Evolutionary conservation across 2,797 vertebrate genomes (phyloP).

Genomic region (Oceanodroma leucorhoa): DNA sequence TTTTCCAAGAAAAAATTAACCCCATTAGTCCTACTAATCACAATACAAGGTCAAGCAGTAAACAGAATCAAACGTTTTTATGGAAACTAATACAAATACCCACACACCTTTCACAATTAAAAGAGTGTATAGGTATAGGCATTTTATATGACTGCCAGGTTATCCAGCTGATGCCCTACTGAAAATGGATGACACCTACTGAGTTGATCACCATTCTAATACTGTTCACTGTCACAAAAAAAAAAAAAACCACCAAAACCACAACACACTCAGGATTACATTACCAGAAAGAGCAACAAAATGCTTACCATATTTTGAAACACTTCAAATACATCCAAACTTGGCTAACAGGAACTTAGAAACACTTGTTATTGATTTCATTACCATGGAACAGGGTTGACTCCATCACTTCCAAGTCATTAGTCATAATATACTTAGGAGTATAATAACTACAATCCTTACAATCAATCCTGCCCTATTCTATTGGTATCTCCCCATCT

Average conservation of each 20-base stretch:
- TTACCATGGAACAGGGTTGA: background rate
- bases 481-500: background rate
- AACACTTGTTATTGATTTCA: background rate
- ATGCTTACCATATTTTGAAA: background rate
- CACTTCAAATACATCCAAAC: background rate
- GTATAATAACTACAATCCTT: fast-evolving
- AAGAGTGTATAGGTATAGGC: background rate
- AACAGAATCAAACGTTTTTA: background rate
- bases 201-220: background rate
- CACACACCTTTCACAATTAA: background rate
- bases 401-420: background rate
- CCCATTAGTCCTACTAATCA: background rate
- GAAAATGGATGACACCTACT: background rate
- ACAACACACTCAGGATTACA: background rate
- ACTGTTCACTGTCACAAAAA: background rate
- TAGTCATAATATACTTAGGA: fast-evolving
- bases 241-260: too few species aligned
- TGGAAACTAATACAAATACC: background rate
- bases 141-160: background rate
- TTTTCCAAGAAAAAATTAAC: background rate
- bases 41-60: background rate
- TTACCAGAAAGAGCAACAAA: background rate
- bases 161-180: background rate
- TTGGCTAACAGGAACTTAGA: background rate
- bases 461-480: background rate